phyloP scores from a whole-genome alignment of 2,888 invertebrate species.

The Arctia plantaginis region DNA sequence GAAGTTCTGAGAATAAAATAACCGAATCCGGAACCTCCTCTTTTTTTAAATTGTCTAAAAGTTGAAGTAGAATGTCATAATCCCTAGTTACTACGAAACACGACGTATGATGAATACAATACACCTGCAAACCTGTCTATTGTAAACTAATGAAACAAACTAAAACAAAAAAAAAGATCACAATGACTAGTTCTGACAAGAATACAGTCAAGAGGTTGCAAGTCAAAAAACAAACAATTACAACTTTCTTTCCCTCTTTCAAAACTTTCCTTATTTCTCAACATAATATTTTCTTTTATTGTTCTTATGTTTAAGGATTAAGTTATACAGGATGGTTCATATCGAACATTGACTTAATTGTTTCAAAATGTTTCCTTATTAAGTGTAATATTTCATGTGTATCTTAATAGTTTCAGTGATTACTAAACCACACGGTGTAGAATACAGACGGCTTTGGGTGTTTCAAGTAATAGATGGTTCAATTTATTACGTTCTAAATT shows the following conservation, averaged over 20 bases:
- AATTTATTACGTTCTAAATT: background rate
- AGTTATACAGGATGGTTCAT: background rate
- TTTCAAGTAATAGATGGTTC: background rate
- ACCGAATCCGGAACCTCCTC: no score
- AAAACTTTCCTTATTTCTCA: slow-evolving; percentile 18
- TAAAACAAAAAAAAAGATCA: background rate
- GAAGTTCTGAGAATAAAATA: no score
- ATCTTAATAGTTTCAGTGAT: background rate
- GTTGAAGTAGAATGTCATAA: no score
- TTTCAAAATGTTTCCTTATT: background rate
- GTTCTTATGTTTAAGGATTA: slow-evolving; percentile 22
- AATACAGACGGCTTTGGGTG: no score
- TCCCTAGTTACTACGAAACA: no score
- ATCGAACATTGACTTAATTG: no score
- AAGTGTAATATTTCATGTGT: background rate
- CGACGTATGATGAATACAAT: no score
- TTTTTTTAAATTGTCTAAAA: no score
- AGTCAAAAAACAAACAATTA: slow-evolving; percentile 5
- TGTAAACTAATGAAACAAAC: no score
- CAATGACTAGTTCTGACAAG: background rate
- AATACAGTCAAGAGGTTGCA: background rate
- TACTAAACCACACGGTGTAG: background rate
- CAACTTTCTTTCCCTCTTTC: slow-evolving; percentile 4
- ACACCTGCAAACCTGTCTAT: no score
- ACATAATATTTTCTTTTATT: slow-evolving; percentile 23